Evolutionary conservation across 2,797 vertebrate species (phyloP), one percentile per base, ranked within the genome.

Genomic region (Onychomys leucogaster): DNA sequence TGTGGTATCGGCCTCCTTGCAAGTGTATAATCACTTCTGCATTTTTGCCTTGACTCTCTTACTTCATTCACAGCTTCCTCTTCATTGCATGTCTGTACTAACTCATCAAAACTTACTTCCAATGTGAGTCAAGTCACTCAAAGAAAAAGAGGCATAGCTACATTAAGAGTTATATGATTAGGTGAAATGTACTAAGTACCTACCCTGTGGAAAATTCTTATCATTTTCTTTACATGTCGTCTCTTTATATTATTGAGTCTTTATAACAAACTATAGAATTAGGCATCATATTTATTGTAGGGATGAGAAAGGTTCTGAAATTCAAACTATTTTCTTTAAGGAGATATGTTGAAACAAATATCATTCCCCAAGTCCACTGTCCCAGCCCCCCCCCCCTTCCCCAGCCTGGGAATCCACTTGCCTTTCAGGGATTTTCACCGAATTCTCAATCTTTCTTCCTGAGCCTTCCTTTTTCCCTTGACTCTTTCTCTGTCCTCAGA

Each of bases 31-130:
- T 95, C 49, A 32, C 27, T 77, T 82, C n/a, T 71, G 43, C 37
- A 32, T 85, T 94, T 96, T 92, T 88, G 34, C 91, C 85, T 87
- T 93, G 52, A 55, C 11, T 81, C 65, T 84, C 59, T 77, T 85
- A 59, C 27, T 85, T 17, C 3, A 89, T 90, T 4, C 11, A 57
- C 27, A 57, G 3, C 25, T 94, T 89, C 10, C 57, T 95, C 76
- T 94, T 34, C 27, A 0, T 12, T 69, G 94, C 21, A 25, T 76
- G 37, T 94, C 61, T 77, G 43, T 90, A 11, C 41, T 77, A 91
- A 23, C 16, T 90, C 90, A 41, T 27, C 49, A 90, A 43, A 23
- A 81, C 37, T 61, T 81, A 52, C n/a, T 89, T 96, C 52, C 61
- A 90, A 73, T 23, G 27, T 92, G 43, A 59, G 67, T 90, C 34